Evolutionary conservation across 2,113 vertebrate genomes (phyloP).

Genomic region (Probosciger aterrimus): DNA sequence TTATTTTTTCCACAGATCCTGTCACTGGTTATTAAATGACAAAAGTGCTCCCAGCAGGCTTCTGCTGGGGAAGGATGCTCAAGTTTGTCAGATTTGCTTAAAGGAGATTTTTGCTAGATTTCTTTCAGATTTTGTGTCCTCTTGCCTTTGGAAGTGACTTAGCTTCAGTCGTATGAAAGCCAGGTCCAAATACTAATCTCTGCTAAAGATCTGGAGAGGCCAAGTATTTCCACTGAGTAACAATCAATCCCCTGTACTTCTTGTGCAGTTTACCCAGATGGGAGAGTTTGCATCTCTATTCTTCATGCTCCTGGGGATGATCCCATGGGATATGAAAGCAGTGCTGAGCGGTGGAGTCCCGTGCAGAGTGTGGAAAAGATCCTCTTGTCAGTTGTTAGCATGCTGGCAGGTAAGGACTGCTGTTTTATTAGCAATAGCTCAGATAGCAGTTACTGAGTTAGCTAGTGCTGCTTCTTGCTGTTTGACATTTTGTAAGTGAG

Average conservation of each 20-base stretch:
- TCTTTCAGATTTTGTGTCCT: background rate
- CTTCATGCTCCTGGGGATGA: constrained; percentile 95
- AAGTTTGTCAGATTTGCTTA: background rate
- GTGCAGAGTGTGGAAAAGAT: constrained; percentile 99
- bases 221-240: background rate
- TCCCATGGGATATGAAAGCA: constrained; percentile 98
- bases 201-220: background rate
- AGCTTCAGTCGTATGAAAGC: background rate
- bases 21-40: background rate
- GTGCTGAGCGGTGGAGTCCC: constrained; percentile 93
- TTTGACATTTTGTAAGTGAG: background rate
- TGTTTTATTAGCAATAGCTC: background rate
- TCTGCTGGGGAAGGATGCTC: background rate
- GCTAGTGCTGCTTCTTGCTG: background rate
- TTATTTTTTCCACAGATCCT: background rate
- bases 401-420: constrained; percentile 87
- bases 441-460: too few species aligned
- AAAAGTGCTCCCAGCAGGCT: background rate
- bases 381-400: constrained; percentile 94
- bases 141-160: background rate
- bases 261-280: constrained; percentile 90
- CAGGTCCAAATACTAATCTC: background rate
- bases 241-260: background rate
- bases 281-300: constrained; percentile 96
- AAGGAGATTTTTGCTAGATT: background rate